phyloP scores from a whole-genome alignment of 1,140 invertebrate species.

The Trialeurodes vaporariorum region DNA sequence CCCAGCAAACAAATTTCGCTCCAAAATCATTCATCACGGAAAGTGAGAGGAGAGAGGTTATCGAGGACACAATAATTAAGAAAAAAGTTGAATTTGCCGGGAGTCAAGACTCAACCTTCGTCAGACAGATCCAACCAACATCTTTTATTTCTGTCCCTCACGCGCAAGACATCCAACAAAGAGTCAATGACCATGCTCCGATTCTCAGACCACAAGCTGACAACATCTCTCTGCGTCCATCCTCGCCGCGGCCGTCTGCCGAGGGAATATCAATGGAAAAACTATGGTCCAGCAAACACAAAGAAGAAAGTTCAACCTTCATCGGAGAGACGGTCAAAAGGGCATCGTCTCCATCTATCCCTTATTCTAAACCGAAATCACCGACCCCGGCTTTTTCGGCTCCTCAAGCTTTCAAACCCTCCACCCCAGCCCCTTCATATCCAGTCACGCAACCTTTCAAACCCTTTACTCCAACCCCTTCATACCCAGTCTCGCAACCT shows the following conservation, averaged over 20 bases:
- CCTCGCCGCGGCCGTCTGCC: constrained; percentile 40
- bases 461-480: not conserved
- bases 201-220: constrained; percentile 33
- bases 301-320: not conserved
- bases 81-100: constrained; percentile 16
- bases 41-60: constrained; percentile 17
- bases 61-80: constrained; percentile 18
- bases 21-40: constrained; percentile 2
- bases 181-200: constrained; percentile 21
- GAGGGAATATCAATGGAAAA: constrained; percentile 50
- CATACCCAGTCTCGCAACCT: not conserved
- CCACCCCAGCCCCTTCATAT: too few relatives aligned
- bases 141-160: not conserved
- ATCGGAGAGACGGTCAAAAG: not conserved
- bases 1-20: not conserved
- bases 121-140: not conserved
- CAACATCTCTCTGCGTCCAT: constrained; percentile 18
- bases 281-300: constrained; percentile 35
- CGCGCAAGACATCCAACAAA: too few relatives aligned
- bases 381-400: not conserved
- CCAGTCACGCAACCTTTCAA: not conserved
- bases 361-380: too few relatives aligned
- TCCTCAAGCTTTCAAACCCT: not conserved
- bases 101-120: constrained; percentile 9
- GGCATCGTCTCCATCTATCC: not conserved